Conservation (phyloP, 1,140 invertebrate species). For the Cherax destructor region DNA sequence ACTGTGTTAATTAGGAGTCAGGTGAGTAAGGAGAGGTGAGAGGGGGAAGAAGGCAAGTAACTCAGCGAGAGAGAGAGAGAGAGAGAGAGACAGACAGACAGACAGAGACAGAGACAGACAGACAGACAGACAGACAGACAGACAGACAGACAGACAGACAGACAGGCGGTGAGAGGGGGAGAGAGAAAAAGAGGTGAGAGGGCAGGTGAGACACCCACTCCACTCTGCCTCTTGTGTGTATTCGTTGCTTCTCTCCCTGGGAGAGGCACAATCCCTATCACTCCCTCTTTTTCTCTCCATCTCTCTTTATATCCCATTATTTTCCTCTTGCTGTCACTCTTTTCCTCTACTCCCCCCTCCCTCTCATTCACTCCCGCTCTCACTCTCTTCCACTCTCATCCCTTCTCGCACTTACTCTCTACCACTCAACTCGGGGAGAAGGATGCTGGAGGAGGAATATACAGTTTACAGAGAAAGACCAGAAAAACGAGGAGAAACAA, state of each 20-base stretch:
- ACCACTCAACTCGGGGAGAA: too few species aligned
- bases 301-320: neutral
- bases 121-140: neutral
- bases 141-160: neutral
- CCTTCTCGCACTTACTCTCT: too few species aligned
- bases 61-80: too few species aligned
- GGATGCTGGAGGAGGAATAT: too few species aligned
- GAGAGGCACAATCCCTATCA: neutral
- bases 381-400: too few species aligned
- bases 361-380: neutral
- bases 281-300: conserved; percentile 3
- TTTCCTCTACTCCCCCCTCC: conserved; percentile 4
- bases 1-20: neutral
- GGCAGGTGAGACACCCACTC: neutral
- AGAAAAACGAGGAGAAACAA: too few species aligned
- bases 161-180: too few species aligned
- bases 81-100: too few species aligned
- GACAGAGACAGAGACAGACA: too few species aligned
- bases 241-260: neutral
- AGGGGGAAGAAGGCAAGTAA: neutral
- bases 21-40: neutral
- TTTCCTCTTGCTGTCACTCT: neutral
- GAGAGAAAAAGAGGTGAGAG: too few species aligned
- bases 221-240: neutral
- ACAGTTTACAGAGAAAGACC: too few species aligned